These are phyloP conservation scores for Notamacropus eugenii DNA, from an alignment of 2,797 vertebrate species.

Conservation along the genomic window DNA sequence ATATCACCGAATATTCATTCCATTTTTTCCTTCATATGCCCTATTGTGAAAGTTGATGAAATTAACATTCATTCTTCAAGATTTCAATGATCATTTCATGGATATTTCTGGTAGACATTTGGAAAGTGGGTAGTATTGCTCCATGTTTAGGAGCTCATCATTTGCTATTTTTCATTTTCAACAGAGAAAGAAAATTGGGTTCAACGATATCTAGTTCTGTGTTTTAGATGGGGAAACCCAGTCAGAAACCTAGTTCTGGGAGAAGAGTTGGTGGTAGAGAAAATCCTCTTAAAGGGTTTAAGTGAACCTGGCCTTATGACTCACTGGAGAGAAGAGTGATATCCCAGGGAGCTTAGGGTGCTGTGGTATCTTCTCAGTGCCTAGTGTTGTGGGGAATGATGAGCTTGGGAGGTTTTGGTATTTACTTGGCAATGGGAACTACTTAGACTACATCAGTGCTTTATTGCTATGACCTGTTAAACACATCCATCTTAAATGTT, in stretches of 20 bases:
- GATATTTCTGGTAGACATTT: background rate
- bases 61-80: background rate
- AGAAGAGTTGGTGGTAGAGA: background rate
- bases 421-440: background rate
- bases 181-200: background rate
- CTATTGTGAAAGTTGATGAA: background rate
- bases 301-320: background rate
- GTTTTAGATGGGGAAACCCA: background rate
- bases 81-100: background rate
- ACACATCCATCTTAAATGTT: background rate
- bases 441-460: background rate
- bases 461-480: constrained; percentile 1
- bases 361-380: background rate
- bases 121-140: background rate
- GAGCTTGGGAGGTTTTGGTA: constrained; percentile 21
- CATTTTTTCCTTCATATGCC: background rate
- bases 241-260: background rate
- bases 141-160: background rate
- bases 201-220: background rate
- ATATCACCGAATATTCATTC: background rate
- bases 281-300: background rate
- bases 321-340: background rate
- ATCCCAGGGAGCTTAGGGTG: background rate
- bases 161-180: background rate
- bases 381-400: background rate